These are phyloP conservation scores for Progne subis DNA, from an alignment of 2,113 vertebrate genomes.

Conservation along the genomic window DNA sequence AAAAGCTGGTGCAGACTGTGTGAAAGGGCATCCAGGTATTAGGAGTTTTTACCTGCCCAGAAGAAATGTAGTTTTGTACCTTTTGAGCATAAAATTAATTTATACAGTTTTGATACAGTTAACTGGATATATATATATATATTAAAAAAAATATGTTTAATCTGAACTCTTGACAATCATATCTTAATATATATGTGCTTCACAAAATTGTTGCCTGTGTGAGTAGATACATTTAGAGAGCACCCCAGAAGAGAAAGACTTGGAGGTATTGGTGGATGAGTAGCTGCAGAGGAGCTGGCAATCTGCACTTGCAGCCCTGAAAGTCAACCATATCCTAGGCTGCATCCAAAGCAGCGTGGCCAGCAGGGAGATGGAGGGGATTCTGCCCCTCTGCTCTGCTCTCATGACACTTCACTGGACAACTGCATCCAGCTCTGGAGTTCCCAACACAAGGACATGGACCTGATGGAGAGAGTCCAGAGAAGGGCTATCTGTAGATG, in stretches of 20 bases:
- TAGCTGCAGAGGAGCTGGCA: neutral
- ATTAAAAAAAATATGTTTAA: neutral
- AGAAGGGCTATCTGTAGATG: neutral
- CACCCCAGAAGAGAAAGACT: neutral
- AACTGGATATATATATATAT: neutral
- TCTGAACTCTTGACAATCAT: neutral
- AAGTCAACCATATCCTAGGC: too few relatives aligned
- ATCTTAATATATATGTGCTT: neutral
- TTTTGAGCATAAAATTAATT: neutral
- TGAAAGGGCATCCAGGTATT: neutral
- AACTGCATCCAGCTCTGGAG: neutral
- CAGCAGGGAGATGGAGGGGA: neutral
- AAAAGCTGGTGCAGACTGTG: neutral
- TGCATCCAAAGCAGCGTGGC: fast-evolving
- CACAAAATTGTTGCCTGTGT: neutral
- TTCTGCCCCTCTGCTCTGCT: neutral
- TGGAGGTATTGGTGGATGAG: neutral
- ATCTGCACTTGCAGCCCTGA: neutral
- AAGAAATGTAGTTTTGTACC: neutral
- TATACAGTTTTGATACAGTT: neutral
- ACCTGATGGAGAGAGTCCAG: fast-evolving
- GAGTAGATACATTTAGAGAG: neutral
- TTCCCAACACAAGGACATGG: neutral
- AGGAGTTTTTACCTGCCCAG: neutral
- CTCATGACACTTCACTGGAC: neutral